Evolutionary conservation across 2,888 invertebrate species (phyloP), one percentile per base, ranked within the genome.

Genomic region (Pristionchus arcanus): DNA sequence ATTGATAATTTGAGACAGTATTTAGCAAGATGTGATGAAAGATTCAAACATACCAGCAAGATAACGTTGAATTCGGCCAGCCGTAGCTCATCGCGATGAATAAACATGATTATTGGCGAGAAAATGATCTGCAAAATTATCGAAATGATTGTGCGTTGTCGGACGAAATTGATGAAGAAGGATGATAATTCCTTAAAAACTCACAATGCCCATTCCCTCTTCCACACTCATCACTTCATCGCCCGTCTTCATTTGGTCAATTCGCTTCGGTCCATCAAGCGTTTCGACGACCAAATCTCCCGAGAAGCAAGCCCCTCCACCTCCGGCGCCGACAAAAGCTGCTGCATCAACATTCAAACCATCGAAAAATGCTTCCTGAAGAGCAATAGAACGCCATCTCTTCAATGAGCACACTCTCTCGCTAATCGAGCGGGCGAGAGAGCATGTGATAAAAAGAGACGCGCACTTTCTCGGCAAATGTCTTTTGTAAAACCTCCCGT

Each of bases 41-140:
- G 42, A 42, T 42, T 42, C 42, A 9, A 84, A 9, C 55, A 25
- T 55, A 91, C 91, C 66, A 94, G 93, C 77, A 87, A 90, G 59
- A 94, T 91, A 19, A 90, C 71, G 87, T 91, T 91, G 92, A 93
- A 94, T 34, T 91, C 90, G 53, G 94, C 94, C 21, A 87, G 63
- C 90, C 94, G 93, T 3, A 92, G 88, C 5, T 91, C 91, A 19
- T 93, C 90, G 81, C 92, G 92, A 89, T 94, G 94, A 31, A 94
- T 90, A 90, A 94, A 94, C 94, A 94, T 94, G 31, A 94, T 91
- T 68, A 94, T 90, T 42, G 94, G 94, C 2, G 94, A 93, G 90
- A 92, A 94, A 68, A 91, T 90, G 37, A 94, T 88, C 93, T 93
- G 83, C n/a, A n/a, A n/a, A n/a, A n/a, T n/a, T n/a, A n/a, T n/a